Evolutionary conservation across 2,888 invertebrate species (phyloP), one percentile per base, ranked within the genome.

Genomic region (Teleogryllus oceanicus): DNA sequence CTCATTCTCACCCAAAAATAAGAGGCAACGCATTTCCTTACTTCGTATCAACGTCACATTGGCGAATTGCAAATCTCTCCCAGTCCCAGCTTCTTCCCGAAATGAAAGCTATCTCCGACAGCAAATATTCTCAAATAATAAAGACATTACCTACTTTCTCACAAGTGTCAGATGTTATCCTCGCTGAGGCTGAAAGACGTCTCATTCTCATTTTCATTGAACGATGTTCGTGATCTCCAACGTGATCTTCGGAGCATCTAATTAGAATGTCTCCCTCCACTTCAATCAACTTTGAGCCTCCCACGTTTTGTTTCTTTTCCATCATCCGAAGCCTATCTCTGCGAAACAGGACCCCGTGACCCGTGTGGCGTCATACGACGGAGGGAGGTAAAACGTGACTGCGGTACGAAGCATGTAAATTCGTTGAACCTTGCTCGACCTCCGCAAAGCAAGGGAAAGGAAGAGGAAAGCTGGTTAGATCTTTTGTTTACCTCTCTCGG

Each of bases 131-230:
- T n/a, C n/a, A 62, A 62, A 62, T 18, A 18, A 62, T 62, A 62
- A 62, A 62, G 62, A 3, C 62, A 62, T 62, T n/a, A 3, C 62
- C n/a, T 62, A 62, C 62, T 62, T 62, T 62, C 62, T n/a, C 62
- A 62, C 16, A n/a, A 62, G 62, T 62, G 62, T 62, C 62, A 62
- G 62, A 62, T 62, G 16, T 62, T 62, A 62, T 62, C 62, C 62
- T 4, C 13, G n/a, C 16, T 5, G 62, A 62, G 13, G 13, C 37
- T 3, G 16, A 62, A 62, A 62, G 62, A 62, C 62, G 62, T 62
- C 62, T 62, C 62, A 62, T 62, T 62, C 62, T 62, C 62, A 62
- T 62, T n/a, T 62, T n/a, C 62, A 62, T 62, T 62, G 62, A 18
- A n/a, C 62, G 16, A n/a, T 62, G 62, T 62, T 62, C 62, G 62